Conservation (phyloP, 2,888 invertebrate species). For the Epicampocera succincta region DNA sequence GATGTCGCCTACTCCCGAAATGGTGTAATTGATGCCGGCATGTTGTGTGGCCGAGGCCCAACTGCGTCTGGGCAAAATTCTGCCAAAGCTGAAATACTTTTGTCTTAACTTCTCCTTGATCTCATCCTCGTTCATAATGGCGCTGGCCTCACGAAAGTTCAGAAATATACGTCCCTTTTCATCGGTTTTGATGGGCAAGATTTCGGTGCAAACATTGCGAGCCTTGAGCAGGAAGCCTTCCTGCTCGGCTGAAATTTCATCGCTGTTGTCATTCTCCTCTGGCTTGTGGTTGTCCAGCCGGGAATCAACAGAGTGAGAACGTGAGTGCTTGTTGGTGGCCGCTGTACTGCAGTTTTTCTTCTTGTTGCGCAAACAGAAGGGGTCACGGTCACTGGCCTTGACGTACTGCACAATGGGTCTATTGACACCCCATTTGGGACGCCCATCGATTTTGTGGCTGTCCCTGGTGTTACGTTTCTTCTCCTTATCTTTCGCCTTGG, state of each 20-base stretch:
- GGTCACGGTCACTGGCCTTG: conserved; percentile 95
- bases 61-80: conserved; percentile 78
- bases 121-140: conserved; percentile 81
- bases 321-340: conserved; percentile 82
- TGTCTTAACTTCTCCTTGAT: conserved; percentile 80
- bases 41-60: conserved; percentile 80
- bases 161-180: conserved; percentile 81
- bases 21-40: conserved; percentile 73
- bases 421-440: conserved; percentile 90
- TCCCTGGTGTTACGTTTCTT: conserved; percentile 76
- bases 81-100: conserved; percentile 80
- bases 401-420: conserved; percentile 91
- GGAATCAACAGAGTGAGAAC: conserved; percentile 82
- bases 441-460: conserved; percentile 82
- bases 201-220: conserved; percentile 81
- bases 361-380: conserved; percentile 86
- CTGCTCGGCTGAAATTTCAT: conserved; percentile 67
- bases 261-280: background rate
- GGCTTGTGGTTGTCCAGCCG: conserved; percentile 73
- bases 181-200: conserved; percentile 81
- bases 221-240: conserved; percentile 80
- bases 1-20: conserved; percentile 74
- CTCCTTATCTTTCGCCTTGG: conserved; percentile 79
- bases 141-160: conserved; percentile 81
- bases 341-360: conserved; percentile 81